Evolutionary conservation across 2,888 invertebrate genomes (phyloP), one percentile per base, ranked within the genome.

Genomic region (Listrodromus nycthemerus): DNA sequence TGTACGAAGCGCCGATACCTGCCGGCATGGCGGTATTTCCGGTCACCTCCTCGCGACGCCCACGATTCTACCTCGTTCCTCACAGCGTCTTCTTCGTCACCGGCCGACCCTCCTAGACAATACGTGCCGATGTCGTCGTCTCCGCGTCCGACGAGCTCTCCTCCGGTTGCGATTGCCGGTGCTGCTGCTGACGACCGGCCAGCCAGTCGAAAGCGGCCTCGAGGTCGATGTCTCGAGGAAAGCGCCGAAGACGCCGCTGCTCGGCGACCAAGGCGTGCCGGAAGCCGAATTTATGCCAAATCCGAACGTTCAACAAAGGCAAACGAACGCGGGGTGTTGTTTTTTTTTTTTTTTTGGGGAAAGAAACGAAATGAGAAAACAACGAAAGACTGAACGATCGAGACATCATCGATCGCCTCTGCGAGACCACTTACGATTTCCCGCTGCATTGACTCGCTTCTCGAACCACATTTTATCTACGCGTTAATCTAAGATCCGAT

Each of bases 1-100:
- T 95, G 94, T 96, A 96, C 92, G 95, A 95, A 93, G 95, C 95
- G 93, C 95, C 95, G 94, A 95, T 94, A 92, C 95, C 94, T 90
- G 95, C 95, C 93, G 95, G 95, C 96, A 96, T 96, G 94, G 93
- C 94, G 87, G 70, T 83, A 69, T 65, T 78, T 82, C 67, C 66
- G 71, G 79, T 82, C 81, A 84, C 81, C 84, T 66, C 79, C 50
- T 66, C 73, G 76, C 81, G 71, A 75, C 71, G 50, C 30, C 66
- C 63, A 71, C 67, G 50, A 19, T 52, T 78, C 55, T 70, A 48
- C 52, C 80, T 65, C 50, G 58, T 27, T 50, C 63, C 41, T 75
- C 78, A 61, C 45, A 61, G 74, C 69, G 73, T 41, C 10, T 69
- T 55, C 13, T 50, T 63, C 4, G 30, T 10, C 55, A 10, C 7